Conservation (phyloP, 2,113 vertebrate species). For the Chauna torquata region DNA sequence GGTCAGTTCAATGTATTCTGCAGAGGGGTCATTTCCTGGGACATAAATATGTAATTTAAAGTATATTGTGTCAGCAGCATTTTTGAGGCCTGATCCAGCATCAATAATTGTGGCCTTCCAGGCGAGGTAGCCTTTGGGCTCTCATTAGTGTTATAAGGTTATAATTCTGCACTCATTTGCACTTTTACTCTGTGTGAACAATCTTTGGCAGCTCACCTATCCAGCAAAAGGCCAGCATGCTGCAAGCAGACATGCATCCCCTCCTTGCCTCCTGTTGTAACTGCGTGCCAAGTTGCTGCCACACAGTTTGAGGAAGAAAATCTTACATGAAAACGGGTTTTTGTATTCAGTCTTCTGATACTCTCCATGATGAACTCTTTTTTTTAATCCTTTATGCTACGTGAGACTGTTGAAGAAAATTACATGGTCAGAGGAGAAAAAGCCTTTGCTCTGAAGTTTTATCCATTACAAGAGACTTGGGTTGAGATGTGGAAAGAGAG, state of each 20-base stretch:
- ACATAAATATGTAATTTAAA: slow-evolving; percentile 38
- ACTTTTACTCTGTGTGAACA: neutral
- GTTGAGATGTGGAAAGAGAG: neutral
- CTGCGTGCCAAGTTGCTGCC: neutral
- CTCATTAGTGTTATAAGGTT: slow-evolving; percentile 13
- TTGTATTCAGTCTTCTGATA: neutral
- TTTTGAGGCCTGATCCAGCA: slow-evolving; percentile 22
- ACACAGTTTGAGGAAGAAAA: neutral
- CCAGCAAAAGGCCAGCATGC: neutral
- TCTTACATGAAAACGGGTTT: neutral
- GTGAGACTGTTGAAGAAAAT: neutral
- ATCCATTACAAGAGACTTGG: neutral
- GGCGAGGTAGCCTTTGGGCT: neutral
- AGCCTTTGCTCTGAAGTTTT: neutral
- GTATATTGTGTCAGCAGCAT: neutral
- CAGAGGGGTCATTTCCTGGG: neutral
- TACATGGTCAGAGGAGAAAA: neutral
- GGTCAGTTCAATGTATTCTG: neutral
- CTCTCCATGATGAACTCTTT: neutral
- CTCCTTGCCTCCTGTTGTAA: neutral
- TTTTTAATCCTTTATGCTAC: neutral
- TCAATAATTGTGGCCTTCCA: slow-evolving; percentile 19
- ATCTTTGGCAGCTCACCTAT: neutral
- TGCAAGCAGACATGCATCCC: rapidly evolving
- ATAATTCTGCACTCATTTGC: neutral